A percentile compares a stretch with the other conserved stretches of the same genome.
Conservation (phyloP, 2,113 vertebrate genomes). For the Microcebus griseorufus region DNA sequence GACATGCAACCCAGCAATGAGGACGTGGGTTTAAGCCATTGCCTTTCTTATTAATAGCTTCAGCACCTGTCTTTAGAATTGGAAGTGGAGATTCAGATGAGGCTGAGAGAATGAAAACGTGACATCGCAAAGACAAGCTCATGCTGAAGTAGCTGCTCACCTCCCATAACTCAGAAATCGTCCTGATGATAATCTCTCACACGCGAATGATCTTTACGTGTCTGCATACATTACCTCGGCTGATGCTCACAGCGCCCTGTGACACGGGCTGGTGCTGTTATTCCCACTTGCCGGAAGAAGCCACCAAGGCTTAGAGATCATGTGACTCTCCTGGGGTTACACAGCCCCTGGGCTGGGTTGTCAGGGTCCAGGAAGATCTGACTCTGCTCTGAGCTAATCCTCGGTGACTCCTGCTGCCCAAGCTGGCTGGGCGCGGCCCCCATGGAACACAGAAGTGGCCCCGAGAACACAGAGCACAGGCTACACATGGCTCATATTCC, state of each 20-base stretch:
- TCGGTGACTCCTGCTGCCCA: background rate
- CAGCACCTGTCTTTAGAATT: background rate
- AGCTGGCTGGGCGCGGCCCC: background rate
- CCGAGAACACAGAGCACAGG: background rate
- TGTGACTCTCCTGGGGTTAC: background rate
- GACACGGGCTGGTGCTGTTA: background rate
- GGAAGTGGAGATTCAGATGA: background rate
- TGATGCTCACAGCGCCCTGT: background rate
- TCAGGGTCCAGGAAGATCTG: background rate
- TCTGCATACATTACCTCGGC: background rate
- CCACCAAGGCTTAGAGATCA: background rate
- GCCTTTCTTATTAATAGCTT: background rate
- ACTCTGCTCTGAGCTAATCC: background rate
- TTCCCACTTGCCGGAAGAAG: background rate
- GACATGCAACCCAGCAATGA: background rate
- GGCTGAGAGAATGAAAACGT: background rate
- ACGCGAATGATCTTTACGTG: rapidly evolving
- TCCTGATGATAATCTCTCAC: background rate
- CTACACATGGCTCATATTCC: background rate
- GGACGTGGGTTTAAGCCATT: background rate
- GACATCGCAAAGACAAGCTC: background rate
- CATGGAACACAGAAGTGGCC: no score
- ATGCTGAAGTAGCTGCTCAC: background rate
- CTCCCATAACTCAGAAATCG: background rate
- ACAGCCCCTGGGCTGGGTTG: background rate